Percentiles rank a stretch among this genome's conserved stretches.
Evolutionary conservation across 2,888 invertebrate genomes (phyloP).

Genomic region (Tortrix viridana): DNA sequence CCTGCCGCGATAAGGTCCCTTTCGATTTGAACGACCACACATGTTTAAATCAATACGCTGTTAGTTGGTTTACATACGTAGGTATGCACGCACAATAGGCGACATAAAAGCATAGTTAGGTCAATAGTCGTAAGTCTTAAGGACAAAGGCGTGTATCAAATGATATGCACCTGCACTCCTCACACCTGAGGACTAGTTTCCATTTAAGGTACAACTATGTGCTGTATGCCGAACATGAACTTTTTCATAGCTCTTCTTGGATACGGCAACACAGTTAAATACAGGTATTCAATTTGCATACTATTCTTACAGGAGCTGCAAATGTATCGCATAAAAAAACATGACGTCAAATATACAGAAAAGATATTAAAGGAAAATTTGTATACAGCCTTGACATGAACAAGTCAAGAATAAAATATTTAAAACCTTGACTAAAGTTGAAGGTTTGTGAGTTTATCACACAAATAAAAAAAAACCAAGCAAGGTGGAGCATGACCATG

Average conservation of each 20-base stretch:
- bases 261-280: background rate
- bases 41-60: too few relatives aligned
- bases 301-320: background rate
- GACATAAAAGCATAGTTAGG: background rate
- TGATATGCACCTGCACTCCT: background rate
- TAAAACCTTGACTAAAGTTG: background rate
- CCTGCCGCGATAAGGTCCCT: too few relatives aligned
- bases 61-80: background rate
- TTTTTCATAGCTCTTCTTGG: background rate
- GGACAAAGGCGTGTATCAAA: background rate
- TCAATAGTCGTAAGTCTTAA: background rate
- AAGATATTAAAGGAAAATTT: background rate
- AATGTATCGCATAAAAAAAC: background rate
- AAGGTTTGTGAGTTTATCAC: background rate
- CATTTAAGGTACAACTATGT: background rate
- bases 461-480: background rate
- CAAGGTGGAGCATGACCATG: too few relatives aligned
- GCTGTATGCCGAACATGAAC: background rate
- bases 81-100: background rate
- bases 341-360: background rate
- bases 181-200: background rate
- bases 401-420: background rate
- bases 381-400: slow-evolving; percentile 2
- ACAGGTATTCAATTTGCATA: background rate
- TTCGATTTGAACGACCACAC: too few relatives aligned